Evolutionary conservation across 2,797 vertebrate species (phyloP).

Genomic region (Adrianichthys oophorus): DNA sequence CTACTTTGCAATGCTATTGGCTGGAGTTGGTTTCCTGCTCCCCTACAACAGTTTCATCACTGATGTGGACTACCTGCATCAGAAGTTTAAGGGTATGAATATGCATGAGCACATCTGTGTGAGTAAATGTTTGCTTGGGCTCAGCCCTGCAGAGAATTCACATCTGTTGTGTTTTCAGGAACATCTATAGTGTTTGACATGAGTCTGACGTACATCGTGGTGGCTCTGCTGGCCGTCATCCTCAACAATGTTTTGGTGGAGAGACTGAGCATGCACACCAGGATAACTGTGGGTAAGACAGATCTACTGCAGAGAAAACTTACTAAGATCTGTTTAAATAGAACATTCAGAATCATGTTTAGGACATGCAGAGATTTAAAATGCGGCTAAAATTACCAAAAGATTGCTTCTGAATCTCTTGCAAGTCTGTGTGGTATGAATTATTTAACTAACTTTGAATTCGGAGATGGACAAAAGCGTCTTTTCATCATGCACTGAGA

Average conservation of each 20-base stretch:
- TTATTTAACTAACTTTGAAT: conserved; percentile 3
- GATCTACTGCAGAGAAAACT: background rate
- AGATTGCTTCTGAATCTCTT: background rate
- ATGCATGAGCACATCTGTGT: background rate
- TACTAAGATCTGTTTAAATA: background rate
- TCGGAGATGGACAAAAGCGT: conserved; percentile 1
- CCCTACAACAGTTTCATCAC: conserved; percentile 99
- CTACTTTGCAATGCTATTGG: conserved; percentile 97
- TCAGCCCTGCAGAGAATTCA: background rate
- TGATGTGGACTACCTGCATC: conserved; percentile 94
- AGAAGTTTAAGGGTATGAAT: conserved; percentile 89
- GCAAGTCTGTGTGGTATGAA: background rate
- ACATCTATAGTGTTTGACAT: conserved; percentile 97
- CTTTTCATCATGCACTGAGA: conserved; percentile 4
- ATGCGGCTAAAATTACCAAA: conserved; percentile 6
- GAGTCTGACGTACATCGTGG: conserved; percentile 96
- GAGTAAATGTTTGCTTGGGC: too few species aligned
- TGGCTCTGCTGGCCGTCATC: conserved; percentile 90
- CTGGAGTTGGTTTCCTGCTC: conserved; percentile 94
- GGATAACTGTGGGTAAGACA: conserved; percentile 89
- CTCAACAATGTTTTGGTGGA: conserved; percentile 94
- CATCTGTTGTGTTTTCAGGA: conserved; percentile 67
- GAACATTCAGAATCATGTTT: background rate
- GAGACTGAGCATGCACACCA: conserved; percentile 90
- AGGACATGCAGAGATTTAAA: conserved; percentile 1